These are phyloP conservation scores for Diarsia rubi DNA, from an alignment of 2,888 invertebrate species.

Conservation along the genomic window DNA sequence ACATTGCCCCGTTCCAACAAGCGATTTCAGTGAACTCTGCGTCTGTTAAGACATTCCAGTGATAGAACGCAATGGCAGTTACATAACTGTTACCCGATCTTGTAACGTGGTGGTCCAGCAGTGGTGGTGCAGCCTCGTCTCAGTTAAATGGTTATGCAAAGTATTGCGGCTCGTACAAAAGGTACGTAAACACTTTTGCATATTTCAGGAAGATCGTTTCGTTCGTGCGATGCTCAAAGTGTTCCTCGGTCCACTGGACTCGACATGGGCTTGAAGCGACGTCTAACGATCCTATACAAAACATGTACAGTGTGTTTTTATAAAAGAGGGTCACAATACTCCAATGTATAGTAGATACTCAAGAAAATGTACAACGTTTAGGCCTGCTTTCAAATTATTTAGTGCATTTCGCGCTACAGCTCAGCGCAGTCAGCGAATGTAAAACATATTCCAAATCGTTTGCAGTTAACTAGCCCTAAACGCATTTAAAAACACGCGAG, in stretches of 20 bases:
- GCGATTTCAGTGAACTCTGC: conserved; percentile 14
- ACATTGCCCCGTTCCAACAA: neutral
- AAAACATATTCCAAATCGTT: neutral
- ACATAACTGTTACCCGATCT: conserved; percentile 38
- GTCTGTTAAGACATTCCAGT: conserved; percentile 14
- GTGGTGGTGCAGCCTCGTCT: conserved; percentile 32
- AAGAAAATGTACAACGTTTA: neutral
- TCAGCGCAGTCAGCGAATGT: neutral
- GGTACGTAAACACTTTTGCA: conserved; percentile 62
- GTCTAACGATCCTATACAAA: conserved; percentile 2
- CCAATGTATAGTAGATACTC: neutral
- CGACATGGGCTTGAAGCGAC: conserved; percentile 1
- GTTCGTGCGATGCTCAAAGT: conserved; percentile 24
- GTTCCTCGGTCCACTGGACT: conserved; percentile 24
- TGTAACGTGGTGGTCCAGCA: conserved; percentile 12
- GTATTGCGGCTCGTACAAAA: conserved; percentile 49
- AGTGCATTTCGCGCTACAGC: neutral
- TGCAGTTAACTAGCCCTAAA: neutral
- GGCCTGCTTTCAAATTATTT: neutral
- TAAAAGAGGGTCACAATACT: neutral
- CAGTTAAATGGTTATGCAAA: conserved; percentile 61
- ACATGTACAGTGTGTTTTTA: neutral
- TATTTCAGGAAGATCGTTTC: conserved; percentile 59
- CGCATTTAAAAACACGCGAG: neutral
- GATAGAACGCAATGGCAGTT: conserved; percentile 8